Evolutionary conservation across 2,113 vertebrate genomes (phyloP).

Genomic region (Prionailurus bengalensis): DNA sequence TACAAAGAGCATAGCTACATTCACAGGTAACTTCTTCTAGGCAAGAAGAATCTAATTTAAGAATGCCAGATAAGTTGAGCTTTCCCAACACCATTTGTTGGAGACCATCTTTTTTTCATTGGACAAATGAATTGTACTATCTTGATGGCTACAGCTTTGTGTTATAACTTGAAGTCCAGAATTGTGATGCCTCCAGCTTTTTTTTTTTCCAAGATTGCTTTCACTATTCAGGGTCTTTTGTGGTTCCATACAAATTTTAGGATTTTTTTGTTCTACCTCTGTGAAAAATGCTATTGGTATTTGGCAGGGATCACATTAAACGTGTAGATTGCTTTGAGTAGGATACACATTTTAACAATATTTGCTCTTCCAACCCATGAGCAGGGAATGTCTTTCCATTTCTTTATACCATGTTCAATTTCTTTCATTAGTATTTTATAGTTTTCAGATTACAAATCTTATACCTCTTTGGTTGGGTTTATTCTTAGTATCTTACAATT

Average conservation of each 20-base stretch:
- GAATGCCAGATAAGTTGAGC: not conserved
- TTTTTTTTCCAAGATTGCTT: not conserved
- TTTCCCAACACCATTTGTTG: no score
- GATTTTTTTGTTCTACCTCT: not conserved
- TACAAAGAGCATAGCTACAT: not conserved
- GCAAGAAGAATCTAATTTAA: not conserved
- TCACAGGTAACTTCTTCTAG: not conserved
- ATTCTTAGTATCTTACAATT: not conserved
- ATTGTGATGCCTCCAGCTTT: not conserved
- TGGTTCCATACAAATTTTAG: not conserved
- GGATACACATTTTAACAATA: not conserved
- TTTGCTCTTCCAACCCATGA: not conserved
- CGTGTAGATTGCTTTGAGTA: not conserved
- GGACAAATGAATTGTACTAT: not conserved
- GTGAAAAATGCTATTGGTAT: not conserved
- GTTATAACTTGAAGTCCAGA: not conserved
- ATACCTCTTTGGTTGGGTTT: not conserved
- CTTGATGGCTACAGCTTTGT: not conserved
- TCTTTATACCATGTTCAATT: not conserved
- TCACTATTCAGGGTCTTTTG: not conserved
- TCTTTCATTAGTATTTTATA: not conserved
- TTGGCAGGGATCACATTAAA: not conserved
- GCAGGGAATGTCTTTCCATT: not conserved
- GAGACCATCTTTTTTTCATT: no score
- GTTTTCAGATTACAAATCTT: not conserved